Percentiles rank a stretch among this genome's conserved stretches.
Evolutionary conservation across 2,797 vertebrate species (phyloP).

Genomic region (Corythornis leucogaster): DNA sequence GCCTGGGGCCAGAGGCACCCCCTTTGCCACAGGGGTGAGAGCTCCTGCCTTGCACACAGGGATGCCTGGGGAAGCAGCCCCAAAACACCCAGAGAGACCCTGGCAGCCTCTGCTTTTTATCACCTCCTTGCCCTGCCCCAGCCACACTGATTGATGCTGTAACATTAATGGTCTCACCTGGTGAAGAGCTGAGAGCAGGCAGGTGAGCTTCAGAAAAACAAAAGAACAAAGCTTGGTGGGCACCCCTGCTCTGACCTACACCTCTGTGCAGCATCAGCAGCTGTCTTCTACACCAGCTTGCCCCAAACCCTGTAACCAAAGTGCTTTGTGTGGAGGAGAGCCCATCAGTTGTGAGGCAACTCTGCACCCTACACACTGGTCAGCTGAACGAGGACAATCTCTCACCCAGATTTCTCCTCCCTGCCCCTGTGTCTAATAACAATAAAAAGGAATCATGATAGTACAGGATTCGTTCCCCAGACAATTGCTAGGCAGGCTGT

Average conservation of each 20-base stretch:
- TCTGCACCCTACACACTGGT: accelerated
- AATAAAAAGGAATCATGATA: neutral
- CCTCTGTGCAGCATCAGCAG: neutral
- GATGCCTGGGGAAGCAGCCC: accelerated
- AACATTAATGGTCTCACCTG: neutral
- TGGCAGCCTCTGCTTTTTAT: neutral
- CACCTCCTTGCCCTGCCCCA: neutral
- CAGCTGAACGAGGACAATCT: neutral
- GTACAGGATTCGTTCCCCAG: neutral
- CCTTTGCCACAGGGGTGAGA: neutral
- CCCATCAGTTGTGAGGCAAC: too few species aligned
- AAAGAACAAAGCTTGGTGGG: neutral
- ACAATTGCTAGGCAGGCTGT: conserved; percentile 25
- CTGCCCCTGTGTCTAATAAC: neutral
- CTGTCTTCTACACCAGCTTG: neutral
- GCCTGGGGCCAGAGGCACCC: accelerated
- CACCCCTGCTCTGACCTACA: neutral
- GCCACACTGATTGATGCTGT: neutral
- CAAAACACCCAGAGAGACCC: accelerated
- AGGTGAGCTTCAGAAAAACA: neutral
- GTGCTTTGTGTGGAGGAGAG: neutral
- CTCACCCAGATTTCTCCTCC: neutral
- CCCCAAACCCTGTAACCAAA: neutral
- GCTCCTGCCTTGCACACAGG: accelerated
- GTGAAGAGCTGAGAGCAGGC: neutral